A percentile compares a stretch with the other conserved stretches of the same genome.
These are phyloP conservation scores for Drosophila virilis DNA, from an alignment of 1,140 invertebrate genomes.

Conservation along the genomic window DNA sequence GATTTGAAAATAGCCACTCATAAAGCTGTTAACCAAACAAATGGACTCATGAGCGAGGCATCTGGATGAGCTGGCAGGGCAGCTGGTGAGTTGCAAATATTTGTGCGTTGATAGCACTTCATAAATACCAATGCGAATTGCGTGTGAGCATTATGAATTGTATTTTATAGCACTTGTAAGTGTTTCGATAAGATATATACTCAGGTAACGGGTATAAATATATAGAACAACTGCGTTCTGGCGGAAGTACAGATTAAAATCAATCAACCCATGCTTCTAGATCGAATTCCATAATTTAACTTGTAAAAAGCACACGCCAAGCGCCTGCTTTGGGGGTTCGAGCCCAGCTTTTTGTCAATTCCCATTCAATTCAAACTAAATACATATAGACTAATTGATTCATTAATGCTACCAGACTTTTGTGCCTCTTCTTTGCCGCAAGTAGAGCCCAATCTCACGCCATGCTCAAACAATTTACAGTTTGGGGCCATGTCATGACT, in stretches of 20 bases:
- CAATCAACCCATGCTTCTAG: background rate
- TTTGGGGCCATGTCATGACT: slow-evolving; percentile 10
- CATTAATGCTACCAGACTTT: background rate
- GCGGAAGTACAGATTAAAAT: background rate
- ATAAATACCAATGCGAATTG: slow-evolving; percentile 11
- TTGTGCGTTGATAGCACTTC: slow-evolving; percentile 50
- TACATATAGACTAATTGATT: background rate
- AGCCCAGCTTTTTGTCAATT: background rate
- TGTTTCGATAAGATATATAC: slow-evolving; percentile 30
- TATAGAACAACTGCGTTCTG: background rate
- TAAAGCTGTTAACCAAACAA: slow-evolving; percentile 1
- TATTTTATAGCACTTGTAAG: slow-evolving; percentile 14
- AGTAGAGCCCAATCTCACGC: slow-evolving; percentile 5
- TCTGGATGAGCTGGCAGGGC: slow-evolving; percentile 25
- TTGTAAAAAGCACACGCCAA: no score
- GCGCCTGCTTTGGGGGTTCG: background rate
- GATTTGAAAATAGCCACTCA: slow-evolving; percentile 29
- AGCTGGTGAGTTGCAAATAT: slow-evolving; percentile 56
- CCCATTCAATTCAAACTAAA: background rate
- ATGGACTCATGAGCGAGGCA: background rate
- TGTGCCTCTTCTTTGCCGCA: background rate
- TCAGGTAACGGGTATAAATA: background rate
- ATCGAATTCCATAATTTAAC: background rate
- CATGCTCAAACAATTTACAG: background rate
- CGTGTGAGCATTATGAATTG: slow-evolving; percentile 14